Evolutionary conservation across 2,113 vertebrate species (phyloP).

Genomic region (Pollimyrus isidori): DNA sequence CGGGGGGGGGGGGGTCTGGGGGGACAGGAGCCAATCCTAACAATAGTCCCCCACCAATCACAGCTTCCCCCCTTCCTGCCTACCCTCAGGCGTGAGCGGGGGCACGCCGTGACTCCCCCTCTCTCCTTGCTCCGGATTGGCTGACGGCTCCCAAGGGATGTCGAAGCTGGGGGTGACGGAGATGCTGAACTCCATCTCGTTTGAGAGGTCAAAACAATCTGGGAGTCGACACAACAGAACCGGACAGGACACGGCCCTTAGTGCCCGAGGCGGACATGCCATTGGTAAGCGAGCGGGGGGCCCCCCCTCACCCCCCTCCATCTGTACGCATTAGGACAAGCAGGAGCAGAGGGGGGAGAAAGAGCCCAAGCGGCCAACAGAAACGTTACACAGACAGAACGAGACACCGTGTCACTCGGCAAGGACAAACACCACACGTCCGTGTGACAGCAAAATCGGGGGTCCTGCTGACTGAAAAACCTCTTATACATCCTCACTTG

Average conservation of each 20-base stretch:
- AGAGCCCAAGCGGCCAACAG: slow-evolving; percentile 33
- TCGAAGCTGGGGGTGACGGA: slow-evolving; percentile 79
- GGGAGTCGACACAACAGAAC: slow-evolving; percentile 91
- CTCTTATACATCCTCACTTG: neutral
- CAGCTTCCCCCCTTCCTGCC: slow-evolving; percentile 78
- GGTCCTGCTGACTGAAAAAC: neutral
- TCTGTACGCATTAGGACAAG: slow-evolving; percentile 16
- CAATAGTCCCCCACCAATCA: slow-evolving; percentile 66
- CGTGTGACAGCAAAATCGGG: neutral
- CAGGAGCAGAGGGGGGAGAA: slow-evolving; percentile 24
- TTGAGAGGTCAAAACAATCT: slow-evolving; percentile 99
- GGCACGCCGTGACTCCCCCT: slow-evolving; percentile 80
- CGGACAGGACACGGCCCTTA: slow-evolving; percentile 70
- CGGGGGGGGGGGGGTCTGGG: slow-evolving; percentile 21
- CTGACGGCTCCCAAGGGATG: slow-evolving; percentile 75
- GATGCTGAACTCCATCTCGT: slow-evolving; percentile 85
- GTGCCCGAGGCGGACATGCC: slow-evolving; percentile 37
- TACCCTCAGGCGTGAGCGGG: slow-evolving; percentile 94
- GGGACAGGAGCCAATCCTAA: slow-evolving; percentile 43
- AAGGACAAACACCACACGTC: neutral
- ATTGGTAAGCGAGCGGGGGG: neutral
- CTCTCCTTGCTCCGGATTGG: slow-evolving; percentile 79
- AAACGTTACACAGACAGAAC: slow-evolving; percentile 5
- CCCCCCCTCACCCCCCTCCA: slow-evolving; percentile 19
- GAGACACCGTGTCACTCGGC: neutral